Percentiles rank a stretch among this genome's conserved stretches.
Evolutionary conservation across 2,113 vertebrate genomes (phyloP).

Genomic region (Clinocottus analis): DNA sequence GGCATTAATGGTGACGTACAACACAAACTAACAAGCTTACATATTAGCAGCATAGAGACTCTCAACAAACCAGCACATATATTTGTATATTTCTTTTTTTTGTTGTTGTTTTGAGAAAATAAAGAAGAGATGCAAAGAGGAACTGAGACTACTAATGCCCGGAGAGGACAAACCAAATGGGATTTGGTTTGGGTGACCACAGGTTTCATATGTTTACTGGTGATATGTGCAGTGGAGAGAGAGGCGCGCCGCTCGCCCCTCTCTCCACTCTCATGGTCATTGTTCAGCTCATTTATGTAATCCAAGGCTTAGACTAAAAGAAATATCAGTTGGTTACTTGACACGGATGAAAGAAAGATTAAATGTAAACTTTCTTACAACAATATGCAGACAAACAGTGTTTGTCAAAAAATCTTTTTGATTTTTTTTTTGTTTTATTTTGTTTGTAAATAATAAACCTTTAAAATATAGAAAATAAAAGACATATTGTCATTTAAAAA

Average conservation of each 20-base stretch:
- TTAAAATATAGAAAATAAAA: constrained; percentile 88
- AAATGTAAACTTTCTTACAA: constrained; percentile 87
- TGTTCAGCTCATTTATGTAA: constrained; percentile 80
- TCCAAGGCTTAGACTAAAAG: constrained; percentile 77
- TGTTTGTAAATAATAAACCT: constrained; percentile 90
- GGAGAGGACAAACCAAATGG: constrained; percentile 70
- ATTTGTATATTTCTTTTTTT: constrained; percentile 78
- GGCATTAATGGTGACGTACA: constrained; percentile 80
- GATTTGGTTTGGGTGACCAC: constrained; percentile 69
- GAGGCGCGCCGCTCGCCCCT: constrained; percentile 58
- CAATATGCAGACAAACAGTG: constrained; percentile 89
- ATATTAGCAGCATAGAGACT: constrained; percentile 78
- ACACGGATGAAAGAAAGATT: constrained; percentile 80
- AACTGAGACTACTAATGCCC: constrained; percentile 68
- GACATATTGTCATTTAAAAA: constrained; percentile 85
- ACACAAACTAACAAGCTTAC: constrained; percentile 73
- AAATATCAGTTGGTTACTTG: constrained; percentile 80
- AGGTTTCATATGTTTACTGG: constrained; percentile 81
- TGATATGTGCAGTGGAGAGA: constrained; percentile 59
- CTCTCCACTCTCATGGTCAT: constrained; percentile 72
- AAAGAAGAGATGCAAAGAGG: constrained; percentile 77
- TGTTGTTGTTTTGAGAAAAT: constrained; percentile 68
- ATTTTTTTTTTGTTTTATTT: constrained; percentile 81
- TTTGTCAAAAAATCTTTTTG: constrained; percentile 85
- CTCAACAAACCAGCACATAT: constrained; percentile 85